Evolutionary conservation across 92 coral and sea anemone genomes (phyloP).

Genomic region (Zoanthus gigantus): DNA sequence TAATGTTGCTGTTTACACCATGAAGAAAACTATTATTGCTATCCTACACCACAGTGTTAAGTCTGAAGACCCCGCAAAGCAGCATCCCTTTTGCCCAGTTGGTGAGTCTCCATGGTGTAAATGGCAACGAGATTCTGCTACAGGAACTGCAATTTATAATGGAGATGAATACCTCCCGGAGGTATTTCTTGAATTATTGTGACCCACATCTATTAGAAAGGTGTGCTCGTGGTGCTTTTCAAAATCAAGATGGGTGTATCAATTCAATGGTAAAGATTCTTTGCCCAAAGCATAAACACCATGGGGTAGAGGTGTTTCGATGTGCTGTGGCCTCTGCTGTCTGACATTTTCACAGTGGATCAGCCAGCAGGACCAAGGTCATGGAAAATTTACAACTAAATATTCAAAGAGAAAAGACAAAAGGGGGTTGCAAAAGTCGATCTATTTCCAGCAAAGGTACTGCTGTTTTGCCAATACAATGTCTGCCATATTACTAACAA

Average conservation of each 20-base stretch:
- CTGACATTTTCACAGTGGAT: background rate
- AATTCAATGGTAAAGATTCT: background rate
- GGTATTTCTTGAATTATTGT: background rate
- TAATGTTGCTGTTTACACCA: too few relatives aligned
- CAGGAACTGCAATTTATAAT: background rate
- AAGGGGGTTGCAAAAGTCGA: background rate
- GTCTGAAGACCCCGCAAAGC: too few relatives aligned
- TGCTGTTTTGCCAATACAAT: background rate
- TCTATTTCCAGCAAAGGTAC: slow-evolving; percentile 7
- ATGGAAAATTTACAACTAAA: too few relatives aligned
- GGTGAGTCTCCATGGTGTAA: too few relatives aligned
- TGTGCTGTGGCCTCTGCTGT: background rate
- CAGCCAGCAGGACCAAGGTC: background rate
- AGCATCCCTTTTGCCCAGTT: too few relatives aligned
- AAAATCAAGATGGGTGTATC: background rate
- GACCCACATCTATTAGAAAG: background rate
- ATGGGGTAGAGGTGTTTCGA: background rate
- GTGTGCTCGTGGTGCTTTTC: background rate
- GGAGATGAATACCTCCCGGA: background rate
- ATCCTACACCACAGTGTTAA: too few relatives aligned
- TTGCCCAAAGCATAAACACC: background rate
- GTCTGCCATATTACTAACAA: background rate
- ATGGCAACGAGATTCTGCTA: background rate
- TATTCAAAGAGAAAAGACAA: too few relatives aligned
- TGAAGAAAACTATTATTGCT: too few relatives aligned